Percentiles rank a stretch among this genome's conserved stretches.
Evolutionary conservation across 2,113 vertebrate genomes (phyloP).

Genomic region (Glaucidium brasilianum): DNA sequence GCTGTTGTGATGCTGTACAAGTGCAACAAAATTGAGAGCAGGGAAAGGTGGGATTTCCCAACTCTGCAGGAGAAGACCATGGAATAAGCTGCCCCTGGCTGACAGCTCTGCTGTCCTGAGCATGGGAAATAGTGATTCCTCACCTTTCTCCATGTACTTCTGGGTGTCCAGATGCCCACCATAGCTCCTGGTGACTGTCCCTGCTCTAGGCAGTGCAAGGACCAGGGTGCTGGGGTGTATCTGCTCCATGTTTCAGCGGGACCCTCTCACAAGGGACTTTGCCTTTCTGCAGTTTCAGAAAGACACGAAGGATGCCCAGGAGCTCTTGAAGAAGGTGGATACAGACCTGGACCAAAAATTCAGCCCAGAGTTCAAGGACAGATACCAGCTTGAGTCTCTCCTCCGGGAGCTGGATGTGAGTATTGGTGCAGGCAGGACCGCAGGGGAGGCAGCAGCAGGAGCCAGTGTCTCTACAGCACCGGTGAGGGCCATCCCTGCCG

Average conservation of each 20-base stretch:
- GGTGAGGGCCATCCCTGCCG: accelerated
- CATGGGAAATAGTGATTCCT: accelerated
- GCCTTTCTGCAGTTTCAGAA: constrained; percentile 82
- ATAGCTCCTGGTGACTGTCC: neutral
- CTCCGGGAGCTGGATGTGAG: constrained; percentile 89
- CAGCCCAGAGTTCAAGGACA: constrained; percentile 93
- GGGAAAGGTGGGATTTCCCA: neutral
- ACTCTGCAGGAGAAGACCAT: neutral
- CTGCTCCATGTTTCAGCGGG: neutral
- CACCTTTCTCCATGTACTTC: neutral
- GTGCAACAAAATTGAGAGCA: neutral
- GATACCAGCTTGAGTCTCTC: constrained; percentile 88
- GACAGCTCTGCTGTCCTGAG: neutral
- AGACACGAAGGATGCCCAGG: constrained; percentile 88
- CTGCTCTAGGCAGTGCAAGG: neutral
- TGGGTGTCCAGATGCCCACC: neutral
- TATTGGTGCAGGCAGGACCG: neutral
- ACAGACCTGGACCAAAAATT: constrained; percentile 91
- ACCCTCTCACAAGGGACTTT: neutral
- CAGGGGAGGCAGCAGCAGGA: neutral
- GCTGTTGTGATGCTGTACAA: accelerated
- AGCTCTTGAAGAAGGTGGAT: constrained; percentile 87
- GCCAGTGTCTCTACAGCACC: neutral
- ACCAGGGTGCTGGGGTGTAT: neutral
- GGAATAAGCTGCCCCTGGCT: neutral